Evolutionary conservation across 2,113 vertebrate genomes (phyloP), one percentile per base, ranked within the genome.

Genomic region (Ahaetulla prasina): DNA sequence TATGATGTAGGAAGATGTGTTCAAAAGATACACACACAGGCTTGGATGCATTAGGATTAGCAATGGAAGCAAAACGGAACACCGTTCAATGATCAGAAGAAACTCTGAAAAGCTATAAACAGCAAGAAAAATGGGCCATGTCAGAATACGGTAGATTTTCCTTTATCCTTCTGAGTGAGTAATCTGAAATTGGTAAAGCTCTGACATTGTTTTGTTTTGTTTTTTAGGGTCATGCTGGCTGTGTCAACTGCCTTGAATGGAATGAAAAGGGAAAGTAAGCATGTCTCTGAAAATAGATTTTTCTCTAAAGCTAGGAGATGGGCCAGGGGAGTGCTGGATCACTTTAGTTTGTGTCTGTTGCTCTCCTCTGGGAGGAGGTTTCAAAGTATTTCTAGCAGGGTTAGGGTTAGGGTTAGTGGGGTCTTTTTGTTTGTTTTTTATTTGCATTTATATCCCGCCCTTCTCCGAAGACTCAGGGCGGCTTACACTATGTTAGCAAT

Each of bases 161-260:
- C 43, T 50, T n/a, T 47, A 84, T 85, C 68, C 93, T 94, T 95
- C 87, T 63, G 87, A 93, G 9, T 22, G 85, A 93, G 35, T 92
- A 90, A 94, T 53, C 91, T 89, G 88, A 85, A 90, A 88, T 96
- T 94, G 93, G 89, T 93, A 68, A 95, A 90, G 95, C 80, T 1
- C 86, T 74, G 0, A 92, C 87, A 12, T 30, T 93, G 94, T 49
- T 53, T 53, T 43, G 45, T 45, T 50, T n/a, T 53, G 95, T 92
- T 90, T 8, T 80, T 94, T 97, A 99, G 99, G 99, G 99, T 95
- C 99, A 99, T 94, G 98, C 99, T 35, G 99, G 99, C 87, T 99
- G 99, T 96, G 99, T 99, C 94, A 99, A 99, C 98, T 99, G 99
- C 96, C 98, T 99, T 94, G 99, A 99, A 96, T 99, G 99, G 99